Conservation (phyloP, 2,797 vertebrate genomes). For the Lagodon rhomboides region DNA sequence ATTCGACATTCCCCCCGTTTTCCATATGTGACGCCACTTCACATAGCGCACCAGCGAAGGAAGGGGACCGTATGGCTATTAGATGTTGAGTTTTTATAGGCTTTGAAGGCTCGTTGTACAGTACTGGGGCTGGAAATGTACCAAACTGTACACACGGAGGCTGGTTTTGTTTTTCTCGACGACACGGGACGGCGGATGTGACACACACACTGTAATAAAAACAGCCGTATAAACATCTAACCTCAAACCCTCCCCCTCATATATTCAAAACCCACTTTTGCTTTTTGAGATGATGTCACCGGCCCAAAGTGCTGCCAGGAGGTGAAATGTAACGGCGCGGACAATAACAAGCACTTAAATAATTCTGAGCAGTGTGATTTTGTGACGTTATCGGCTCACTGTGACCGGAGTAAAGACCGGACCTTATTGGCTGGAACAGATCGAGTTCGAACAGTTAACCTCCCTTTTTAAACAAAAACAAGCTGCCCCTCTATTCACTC, state of each 20-base stretch:
- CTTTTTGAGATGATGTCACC: slow-evolving; percentile 66
- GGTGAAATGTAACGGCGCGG: slow-evolving; percentile 16
- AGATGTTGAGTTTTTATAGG: slow-evolving; percentile 52
- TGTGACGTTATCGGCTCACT: slow-evolving; percentile 1
- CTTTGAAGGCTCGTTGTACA: slow-evolving; percentile 44
- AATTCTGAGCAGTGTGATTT: slow-evolving; percentile 16
- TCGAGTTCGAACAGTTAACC: slow-evolving; percentile 47
- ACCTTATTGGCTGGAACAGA: slow-evolving; percentile 35
- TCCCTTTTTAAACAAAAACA: slow-evolving; percentile 60
- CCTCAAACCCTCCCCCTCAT: slow-evolving; percentile 63
- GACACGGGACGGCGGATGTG: slow-evolving; percentile 51
- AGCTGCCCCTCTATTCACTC: slow-evolving; percentile 66
- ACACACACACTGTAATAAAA: slow-evolving; percentile 37
- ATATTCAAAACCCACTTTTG: slow-evolving; percentile 62
- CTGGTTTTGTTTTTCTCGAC: slow-evolving; percentile 56
- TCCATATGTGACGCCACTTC: slow-evolving; percentile 70
- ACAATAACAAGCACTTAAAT: slow-evolving; percentile 12
- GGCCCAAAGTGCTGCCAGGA: slow-evolving; percentile 36
- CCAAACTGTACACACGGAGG: slow-evolving; percentile 28
- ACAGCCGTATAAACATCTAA: slow-evolving; percentile 56
- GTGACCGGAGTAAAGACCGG: slow-evolving; percentile 8
- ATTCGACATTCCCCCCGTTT: slow-evolving; percentile 58
- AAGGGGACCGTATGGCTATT: slow-evolving; percentile 51
- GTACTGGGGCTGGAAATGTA: slow-evolving; percentile 23
- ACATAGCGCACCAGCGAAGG: slow-evolving; percentile 46